Evolutionary conservation across 2,113 vertebrate species (phyloP), one percentile per base, ranked within the genome.

Genomic region (Dendrocopos noguchii): DNA sequence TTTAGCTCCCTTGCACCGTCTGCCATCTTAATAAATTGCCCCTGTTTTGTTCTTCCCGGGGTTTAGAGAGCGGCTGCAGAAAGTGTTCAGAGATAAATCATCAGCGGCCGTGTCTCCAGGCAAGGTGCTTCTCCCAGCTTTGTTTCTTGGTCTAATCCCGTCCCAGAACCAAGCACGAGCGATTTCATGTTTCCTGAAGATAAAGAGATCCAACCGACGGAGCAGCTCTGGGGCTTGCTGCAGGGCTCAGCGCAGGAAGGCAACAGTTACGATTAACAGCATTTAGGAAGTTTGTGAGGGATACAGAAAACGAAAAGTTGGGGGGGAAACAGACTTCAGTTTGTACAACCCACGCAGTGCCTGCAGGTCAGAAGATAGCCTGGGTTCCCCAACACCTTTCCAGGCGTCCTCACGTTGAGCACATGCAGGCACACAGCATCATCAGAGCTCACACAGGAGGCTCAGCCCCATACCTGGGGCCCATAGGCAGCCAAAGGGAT

Each of bases 121-220:
- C 94, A 75, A 94, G 80, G 91, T 88, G 85, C 73, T 94, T 94
- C 94, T 96, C 82, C 68, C 7, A 3, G 90, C 93, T 95, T 94
- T 96, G 94, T 94, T 80, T 50, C 79, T 83, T 4, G 3, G 15
- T 28, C 34, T 14, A 93, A 93, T 72, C 87, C 90, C 1, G 4
- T 86, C 91, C 87, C 86, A 94, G 91, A 78, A 72, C 36, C 66
- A 68, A 44, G 72, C 94, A 66, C 29, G 10, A 1, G 12, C 2
- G 9, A 90, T 83, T 86, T 83, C 9, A 1, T 94, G 94, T 88
- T 96, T 96, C 94, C 95, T 96, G 96, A 84, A 94, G 95, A 96
- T 95, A 95, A 95, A 94, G 91, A 72, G 79, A 79, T n/a, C 68
- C 89, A 89, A 72, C 91, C 80, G 89, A 83, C 7, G 0, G 79